Percentiles rank a stretch among this genome's conserved stretches.
Conservation (phyloP, 2,113 vertebrate genomes). For the Sphyrna mokarran region DNA sequence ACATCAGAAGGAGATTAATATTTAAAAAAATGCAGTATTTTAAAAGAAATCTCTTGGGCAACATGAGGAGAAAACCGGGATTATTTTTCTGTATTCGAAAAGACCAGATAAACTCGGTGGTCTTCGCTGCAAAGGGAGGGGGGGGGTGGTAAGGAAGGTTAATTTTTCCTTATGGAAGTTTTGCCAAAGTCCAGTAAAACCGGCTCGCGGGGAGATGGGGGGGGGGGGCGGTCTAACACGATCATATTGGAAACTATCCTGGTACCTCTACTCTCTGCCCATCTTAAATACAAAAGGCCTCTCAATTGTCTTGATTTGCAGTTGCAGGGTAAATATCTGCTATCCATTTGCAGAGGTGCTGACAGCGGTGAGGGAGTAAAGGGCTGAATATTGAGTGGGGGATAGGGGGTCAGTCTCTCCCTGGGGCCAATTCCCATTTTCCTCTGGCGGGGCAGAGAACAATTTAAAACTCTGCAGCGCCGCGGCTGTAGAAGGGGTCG, state of each 20-base stretch:
- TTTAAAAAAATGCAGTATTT: neutral
- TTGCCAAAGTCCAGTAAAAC: neutral
- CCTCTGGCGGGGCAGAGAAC: neutral
- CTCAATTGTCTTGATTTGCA: neutral
- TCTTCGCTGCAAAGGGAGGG: neutral
- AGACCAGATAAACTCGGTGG: too few relatives aligned
- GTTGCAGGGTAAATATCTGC: neutral
- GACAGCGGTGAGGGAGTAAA: neutral
- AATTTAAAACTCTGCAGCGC: neutral
- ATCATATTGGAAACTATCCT: too few relatives aligned
- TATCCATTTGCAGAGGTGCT: neutral
- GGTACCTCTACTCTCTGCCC: neutral
- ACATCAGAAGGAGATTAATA: too few relatives aligned
- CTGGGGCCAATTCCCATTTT: conserved; percentile 11
- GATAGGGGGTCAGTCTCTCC: neutral
- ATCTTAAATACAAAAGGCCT: neutral
- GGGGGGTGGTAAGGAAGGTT: too few relatives aligned
- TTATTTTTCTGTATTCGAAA: neutral
- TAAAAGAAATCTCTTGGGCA: neutral
- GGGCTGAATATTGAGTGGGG: neutral
- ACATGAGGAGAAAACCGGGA: neutral
- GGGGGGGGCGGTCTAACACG: too few relatives aligned
- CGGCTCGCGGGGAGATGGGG: too few relatives aligned
- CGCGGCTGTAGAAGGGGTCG: too few relatives aligned
- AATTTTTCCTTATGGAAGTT: neutral